phyloP scores from a whole-genome alignment of 2,113 vertebrate genomes.

The Galemys pyrenaicus region DNA sequence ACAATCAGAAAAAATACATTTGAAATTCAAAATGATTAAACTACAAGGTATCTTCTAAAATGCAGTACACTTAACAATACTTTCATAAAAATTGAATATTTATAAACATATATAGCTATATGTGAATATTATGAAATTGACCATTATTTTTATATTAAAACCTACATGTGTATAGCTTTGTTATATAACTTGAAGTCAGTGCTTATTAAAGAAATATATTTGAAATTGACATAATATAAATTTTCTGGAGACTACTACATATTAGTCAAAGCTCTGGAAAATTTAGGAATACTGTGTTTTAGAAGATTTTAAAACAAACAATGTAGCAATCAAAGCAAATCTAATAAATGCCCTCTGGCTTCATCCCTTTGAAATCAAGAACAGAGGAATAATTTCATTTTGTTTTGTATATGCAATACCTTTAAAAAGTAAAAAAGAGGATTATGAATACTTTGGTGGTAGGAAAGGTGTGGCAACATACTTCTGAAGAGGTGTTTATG shows the following conservation, averaged over 20 bases:
- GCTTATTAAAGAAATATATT: background rate
- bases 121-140: background rate
- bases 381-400: slow-evolving; percentile 29
- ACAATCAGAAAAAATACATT: background rate
- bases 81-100: background rate
- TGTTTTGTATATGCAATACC: slow-evolving; percentile 27
- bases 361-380: slow-evolving; percentile 35
- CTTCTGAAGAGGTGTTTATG: no score
- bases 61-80: background rate
- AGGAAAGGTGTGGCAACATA: no score
- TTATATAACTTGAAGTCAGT: background rate
- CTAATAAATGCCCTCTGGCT: slow-evolving; percentile 2
- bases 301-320: background rate
- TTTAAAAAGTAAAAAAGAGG: background rate
- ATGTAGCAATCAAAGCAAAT: background rate
- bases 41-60: background rate
- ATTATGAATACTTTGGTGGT: no score
- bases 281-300: background rate
- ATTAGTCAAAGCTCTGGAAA: background rate
- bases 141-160: background rate
- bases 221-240: background rate
- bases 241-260: background rate
- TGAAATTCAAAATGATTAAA: background rate
- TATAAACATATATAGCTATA: background rate
- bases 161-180: background rate